Base-by-base conservation (phyloP, 2,113 vertebrate genomes). In the Tachycineta bicolor region DNA sequence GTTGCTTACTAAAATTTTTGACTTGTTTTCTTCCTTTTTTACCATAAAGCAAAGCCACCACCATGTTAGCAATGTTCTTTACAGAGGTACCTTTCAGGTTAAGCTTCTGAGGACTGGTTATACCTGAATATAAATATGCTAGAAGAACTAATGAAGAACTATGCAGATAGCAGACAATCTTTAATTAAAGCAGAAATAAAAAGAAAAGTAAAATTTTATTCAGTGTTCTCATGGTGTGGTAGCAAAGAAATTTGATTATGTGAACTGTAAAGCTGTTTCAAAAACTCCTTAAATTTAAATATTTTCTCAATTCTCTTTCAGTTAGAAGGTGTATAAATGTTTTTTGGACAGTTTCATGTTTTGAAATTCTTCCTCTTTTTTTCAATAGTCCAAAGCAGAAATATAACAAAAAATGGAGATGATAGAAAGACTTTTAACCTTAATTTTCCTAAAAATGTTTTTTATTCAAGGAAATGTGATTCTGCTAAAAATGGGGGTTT, bases 121-220 rank as follows among this genome's bases (percentile, higher is more conserved):
- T 62, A 29, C 9, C 62, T 89, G 67, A 46, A 52, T 55, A 50
- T 6, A 13, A 49, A 56, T 77, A 49, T 47, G 22, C 16, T 85
- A 52, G 47, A 88, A 87, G 34, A 92, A 53, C 37, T 52, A 55
- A 86, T 46, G 56, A 92, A 67, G 44, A 63, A 53, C 9, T 75
- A 63, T 52, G 34, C 49, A 92, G 69, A 79, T 44, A 67, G 24
- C 2, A 1, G 14, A 10, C 62, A 11, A 85, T 17, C 14, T 73
- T 64, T 73, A 83, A 80, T 55, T 76, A 71, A 90, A 89, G 20
- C 8, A 60, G 46, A 73, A 75, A 14, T 18, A 76, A 79, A 93
- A 59, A 43, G 22, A 53, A 84, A 70, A 71, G 5, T 52, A 53
- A 85, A 64, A 68, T 56, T 85, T 63, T 56, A 56, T 64, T 86